These are phyloP conservation scores for Achatina immaculata DNA, from an alignment of 1,140 invertebrate genomes.

Conservation along the genomic window DNA sequence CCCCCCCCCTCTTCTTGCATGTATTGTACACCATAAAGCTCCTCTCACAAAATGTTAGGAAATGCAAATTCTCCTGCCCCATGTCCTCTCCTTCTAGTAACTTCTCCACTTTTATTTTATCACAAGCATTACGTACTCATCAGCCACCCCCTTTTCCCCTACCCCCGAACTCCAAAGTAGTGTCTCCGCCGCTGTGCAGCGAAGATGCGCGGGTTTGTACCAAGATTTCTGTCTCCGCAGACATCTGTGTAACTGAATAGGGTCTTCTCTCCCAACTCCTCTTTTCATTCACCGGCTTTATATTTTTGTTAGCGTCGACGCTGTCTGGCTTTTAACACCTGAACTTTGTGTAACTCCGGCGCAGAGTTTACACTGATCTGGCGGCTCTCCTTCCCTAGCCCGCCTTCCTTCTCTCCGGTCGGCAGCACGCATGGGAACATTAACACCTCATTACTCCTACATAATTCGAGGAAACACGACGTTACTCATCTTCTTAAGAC, in stretches of 20 bases:
- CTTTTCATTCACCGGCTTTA: not conserved
- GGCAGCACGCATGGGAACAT: not conserved
- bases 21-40: too few species aligned
- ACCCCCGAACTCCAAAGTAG: too few species aligned
- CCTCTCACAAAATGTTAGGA: too few species aligned
- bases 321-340: constrained; percentile 6
- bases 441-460: constrained; percentile 9
- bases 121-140: too few species aligned
- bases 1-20: too few species aligned
- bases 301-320: not conserved
- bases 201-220: not conserved
- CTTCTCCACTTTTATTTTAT: too few species aligned
- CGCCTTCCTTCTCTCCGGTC: not conserved
- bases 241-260: not conserved
- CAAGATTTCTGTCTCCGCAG: not conserved
- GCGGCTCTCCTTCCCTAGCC: not conserved
- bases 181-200: not conserved
- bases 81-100: too few species aligned
- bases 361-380: not conserved
- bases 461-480: not conserved
- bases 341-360: not conserved
- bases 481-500: not conserved
- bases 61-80: too few species aligned
- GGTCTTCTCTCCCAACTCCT: not conserved
- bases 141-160: not conserved